Evolutionary conservation across 2,113 vertebrate genomes (phyloP), one percentile per base, ranked within the genome.

Genomic region (Spermophilus dauricus): DNA sequence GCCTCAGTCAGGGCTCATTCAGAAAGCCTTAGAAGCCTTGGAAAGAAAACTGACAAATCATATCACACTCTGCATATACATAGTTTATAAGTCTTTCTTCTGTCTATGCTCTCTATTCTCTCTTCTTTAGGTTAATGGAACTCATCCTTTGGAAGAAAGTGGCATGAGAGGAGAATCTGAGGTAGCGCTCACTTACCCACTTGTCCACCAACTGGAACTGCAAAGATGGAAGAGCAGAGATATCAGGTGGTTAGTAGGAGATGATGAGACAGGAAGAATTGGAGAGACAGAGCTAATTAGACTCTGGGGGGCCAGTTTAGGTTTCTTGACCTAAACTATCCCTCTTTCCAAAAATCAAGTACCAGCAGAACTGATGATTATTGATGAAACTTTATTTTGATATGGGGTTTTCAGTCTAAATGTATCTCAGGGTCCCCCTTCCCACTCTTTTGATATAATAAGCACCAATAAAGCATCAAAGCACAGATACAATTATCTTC

Each of bases 201-300:
- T 90, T 88, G 94, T 3, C 76, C 96, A 63, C 37, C 91, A 37
- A 11, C 94, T 90, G 95, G 93, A 95, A 56, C 97, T 98, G 81
- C 37, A 92, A 95, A 80, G 37, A 92, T 7, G 88, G 87, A 75
- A 94, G 85, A 95, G 76, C 0, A 92, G 63, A 84, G 37, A 58
- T 8, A 61, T 65, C n/a, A 77, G 75, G 58, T 42, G 10, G 14
- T 81, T 80, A 61, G 10, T 17, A 4, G 92, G 8, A 91, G 34
- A 51, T 26, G 24, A 22, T 4, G 30, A 82, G 3, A 5, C 56
- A 69, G 48, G 39, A 53, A 42, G 22, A 61, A n/a, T 0, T 16
- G 34, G 30, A 67, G 6, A 91, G 17, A 70, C 37, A 86, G 12
- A 72, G 53, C 61, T 78, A 77, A 67, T 4, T 4, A 26, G 24